Evolutionary conservation across 2,113 vertebrate genomes (phyloP).

Genomic region (Grammomys surdaster): DNA sequence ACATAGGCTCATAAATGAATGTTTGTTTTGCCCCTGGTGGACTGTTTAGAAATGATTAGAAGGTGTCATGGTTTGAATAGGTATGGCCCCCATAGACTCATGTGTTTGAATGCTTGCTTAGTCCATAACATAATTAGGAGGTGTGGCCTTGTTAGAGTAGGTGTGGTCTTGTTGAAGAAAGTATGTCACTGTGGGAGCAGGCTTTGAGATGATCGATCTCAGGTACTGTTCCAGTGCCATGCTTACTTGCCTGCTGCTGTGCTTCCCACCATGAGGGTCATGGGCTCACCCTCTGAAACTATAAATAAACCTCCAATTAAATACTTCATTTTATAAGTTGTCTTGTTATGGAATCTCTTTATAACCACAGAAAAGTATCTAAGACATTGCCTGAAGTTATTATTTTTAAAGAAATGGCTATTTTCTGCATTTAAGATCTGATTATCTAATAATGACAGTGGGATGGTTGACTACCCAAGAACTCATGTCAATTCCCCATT

Average conservation of each 20-base stretch:
- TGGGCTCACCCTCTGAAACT: neutral
- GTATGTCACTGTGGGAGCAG: too few relatives aligned
- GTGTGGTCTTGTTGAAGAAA: too few relatives aligned
- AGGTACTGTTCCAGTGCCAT: neutral
- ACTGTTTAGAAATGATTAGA: neutral
- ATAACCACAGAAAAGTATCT: neutral
- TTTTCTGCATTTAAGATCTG: slow-evolving; percentile 3
- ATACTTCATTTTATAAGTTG: neutral
- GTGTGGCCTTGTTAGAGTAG: too few relatives aligned
- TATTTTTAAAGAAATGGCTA: neutral
- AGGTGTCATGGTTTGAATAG: too few relatives aligned
- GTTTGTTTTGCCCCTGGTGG: neutral
- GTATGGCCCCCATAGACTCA: too few relatives aligned
- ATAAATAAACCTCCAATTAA: neutral
- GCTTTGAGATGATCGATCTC: neutral
- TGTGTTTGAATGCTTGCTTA: too few relatives aligned
- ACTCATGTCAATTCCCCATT: too few relatives aligned
- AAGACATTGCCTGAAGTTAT: neutral
- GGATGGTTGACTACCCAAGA: too few relatives aligned
- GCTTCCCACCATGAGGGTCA: neutral
- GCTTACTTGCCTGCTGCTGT: neutral
- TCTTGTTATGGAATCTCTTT: neutral
- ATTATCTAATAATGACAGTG: neutral
- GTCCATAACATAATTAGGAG: too few relatives aligned
- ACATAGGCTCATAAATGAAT: neutral